Evolutionary conservation across 1,140 invertebrate species (phyloP).

Genomic region (Macrocentrus cingulum): DNA sequence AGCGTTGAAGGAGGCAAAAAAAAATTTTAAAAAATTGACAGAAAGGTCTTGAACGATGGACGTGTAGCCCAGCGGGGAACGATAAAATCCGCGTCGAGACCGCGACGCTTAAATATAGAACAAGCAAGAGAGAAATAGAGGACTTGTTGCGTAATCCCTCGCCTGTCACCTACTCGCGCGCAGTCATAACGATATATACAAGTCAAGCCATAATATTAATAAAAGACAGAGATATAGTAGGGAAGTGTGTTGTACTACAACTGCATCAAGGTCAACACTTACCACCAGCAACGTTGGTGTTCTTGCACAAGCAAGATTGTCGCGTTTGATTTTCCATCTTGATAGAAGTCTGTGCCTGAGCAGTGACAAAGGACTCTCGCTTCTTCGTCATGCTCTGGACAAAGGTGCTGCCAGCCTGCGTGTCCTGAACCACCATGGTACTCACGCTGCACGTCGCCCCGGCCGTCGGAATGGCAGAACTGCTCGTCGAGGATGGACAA

Average conservation of each 20-base stretch:
- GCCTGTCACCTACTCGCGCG: slow-evolving; percentile 12
- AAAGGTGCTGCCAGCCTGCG: slow-evolving; percentile 33
- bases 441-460: slow-evolving; percentile 39
- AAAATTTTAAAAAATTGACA: too few species aligned
- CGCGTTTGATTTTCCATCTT: slow-evolving; percentile 53
- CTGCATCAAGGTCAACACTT: slow-evolving; percentile 1
- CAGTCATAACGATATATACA: neutral
- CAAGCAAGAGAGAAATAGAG: slow-evolving; percentile 24
- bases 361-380: slow-evolving; percentile 45
- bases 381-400: slow-evolving; percentile 45
- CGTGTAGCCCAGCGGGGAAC: slow-evolving; percentile 5
- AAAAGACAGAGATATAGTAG: too few species aligned
- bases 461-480: slow-evolving; percentile 21
- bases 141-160: slow-evolving; percentile 31
- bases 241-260: too few species aligned
- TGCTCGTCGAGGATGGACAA: slow-evolving; percentile 24
- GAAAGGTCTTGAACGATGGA: neutral
- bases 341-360: slow-evolving; percentile 38
- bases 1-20: too few species aligned
- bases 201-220: neutral
- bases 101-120: slow-evolving; percentile 34
- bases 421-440: slow-evolving; percentile 40
- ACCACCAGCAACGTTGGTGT: slow-evolving; percentile 40
- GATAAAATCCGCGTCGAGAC: slow-evolving; percentile 14
- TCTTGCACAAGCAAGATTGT: slow-evolving; percentile 51